Evolutionary conservation across 2,888 invertebrate species (phyloP).

Genomic region (Trichopria drosophilae): DNA sequence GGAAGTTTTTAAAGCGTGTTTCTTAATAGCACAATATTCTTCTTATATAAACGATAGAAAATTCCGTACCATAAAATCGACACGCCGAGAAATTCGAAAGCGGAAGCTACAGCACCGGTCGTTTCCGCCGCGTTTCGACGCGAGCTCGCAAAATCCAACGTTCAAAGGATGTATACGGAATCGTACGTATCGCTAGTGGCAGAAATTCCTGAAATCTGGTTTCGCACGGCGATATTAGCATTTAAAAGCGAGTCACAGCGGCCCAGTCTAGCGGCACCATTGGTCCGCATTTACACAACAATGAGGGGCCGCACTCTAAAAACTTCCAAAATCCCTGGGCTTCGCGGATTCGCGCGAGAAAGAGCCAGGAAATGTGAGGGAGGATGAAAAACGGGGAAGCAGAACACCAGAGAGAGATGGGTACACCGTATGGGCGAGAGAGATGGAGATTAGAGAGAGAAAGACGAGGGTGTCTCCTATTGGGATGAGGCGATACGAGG

Average conservation of each 20-base stretch:
- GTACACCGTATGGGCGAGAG: slow-evolving; percentile 13
- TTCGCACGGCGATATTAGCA: slow-evolving; percentile 52
- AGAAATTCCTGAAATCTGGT: slow-evolving; percentile 53
- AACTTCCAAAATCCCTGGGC: slow-evolving; percentile 54
- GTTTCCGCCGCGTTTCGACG: too few relatives aligned
- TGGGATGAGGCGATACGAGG: slow-evolving; percentile 34
- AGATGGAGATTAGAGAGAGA: slow-evolving; percentile 23
- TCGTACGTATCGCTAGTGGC: slow-evolving; percentile 9
- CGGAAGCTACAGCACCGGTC: too few relatives aligned
- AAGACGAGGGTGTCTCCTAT: slow-evolving; percentile 37
- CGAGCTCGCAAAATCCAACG: too few relatives aligned
- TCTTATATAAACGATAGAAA: too few relatives aligned
- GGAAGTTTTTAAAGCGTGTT: too few relatives aligned
- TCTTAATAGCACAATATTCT: too few relatives aligned
- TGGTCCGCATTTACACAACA: slow-evolving; percentile 58
- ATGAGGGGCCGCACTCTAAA: slow-evolving; percentile 54
- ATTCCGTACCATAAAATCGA: too few relatives aligned
- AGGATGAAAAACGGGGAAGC: slow-evolving; percentile 27
- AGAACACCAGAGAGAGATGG: slow-evolving; percentile 8
- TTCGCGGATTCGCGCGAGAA: slow-evolving; percentile 38
- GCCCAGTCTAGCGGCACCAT: slow-evolving; percentile 55
- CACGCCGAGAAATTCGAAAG: too few relatives aligned
- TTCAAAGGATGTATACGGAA: slow-evolving; percentile 29
- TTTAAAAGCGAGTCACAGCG: slow-evolving; percentile 49
- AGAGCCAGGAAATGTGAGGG: slow-evolving; percentile 33